Conservation (phyloP, 2,797 vertebrate genomes). For the Anisognathus igniventris region DNA sequence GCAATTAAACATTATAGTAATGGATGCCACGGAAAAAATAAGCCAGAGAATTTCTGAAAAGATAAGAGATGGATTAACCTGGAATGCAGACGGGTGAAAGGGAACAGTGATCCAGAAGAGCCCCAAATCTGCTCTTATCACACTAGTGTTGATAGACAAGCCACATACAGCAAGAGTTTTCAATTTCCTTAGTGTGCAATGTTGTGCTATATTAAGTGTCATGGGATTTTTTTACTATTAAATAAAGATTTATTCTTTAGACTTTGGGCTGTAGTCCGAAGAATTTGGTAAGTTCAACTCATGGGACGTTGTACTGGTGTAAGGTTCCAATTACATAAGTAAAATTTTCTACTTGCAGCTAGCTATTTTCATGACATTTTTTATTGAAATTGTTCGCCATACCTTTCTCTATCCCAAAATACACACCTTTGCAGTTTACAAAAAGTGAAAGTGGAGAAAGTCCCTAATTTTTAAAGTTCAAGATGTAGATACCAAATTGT, state of each 20-base stretch:
- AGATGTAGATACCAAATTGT: neutral
- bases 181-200: neutral
- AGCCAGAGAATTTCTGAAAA: neutral
- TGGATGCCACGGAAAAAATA: neutral
- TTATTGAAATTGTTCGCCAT: neutral
- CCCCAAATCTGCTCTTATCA: neutral
- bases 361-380: neutral
- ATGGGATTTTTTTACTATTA: neutral
- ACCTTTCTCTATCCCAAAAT: neutral
- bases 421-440: neutral
- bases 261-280: neutral
- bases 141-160: neutral
- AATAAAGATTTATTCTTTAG: conserved; percentile 8
- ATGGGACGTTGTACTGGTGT: neutral
- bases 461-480: neutral
- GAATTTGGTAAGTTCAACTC: neutral
- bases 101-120: neutral
- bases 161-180: neutral
- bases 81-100: neutral
- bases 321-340: neutral
- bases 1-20: neutral
- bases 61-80: neutral
- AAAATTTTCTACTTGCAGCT: neutral
- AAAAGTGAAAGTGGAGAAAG: neutral
- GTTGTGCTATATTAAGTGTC: neutral